Conservation (phyloP, 2,888 invertebrate species). For the Ophonus ardosiacus region DNA sequence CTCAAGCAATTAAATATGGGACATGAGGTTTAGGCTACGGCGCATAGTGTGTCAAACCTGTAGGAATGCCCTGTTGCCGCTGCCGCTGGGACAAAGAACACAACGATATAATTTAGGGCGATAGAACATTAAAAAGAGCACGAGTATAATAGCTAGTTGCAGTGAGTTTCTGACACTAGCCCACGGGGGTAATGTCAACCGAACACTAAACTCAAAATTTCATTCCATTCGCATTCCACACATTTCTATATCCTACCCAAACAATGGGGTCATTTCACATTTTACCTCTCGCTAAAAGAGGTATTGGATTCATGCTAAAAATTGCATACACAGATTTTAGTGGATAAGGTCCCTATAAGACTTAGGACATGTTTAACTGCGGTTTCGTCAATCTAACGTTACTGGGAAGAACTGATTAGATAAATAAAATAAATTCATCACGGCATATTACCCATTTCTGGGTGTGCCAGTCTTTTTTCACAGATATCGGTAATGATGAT, state of each 20-base stretch:
- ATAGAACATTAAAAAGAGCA: background rate
- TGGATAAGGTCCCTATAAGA: too few species aligned
- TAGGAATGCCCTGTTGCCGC: conserved; percentile 48
- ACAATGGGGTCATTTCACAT: too few species aligned
- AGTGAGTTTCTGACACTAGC: conserved; percentile 6
- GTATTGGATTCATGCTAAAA: too few species aligned
- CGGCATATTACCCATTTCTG: too few species aligned
- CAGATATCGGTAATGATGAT: too few species aligned
- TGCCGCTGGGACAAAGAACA: conserved; percentile 10
- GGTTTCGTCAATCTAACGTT: too few species aligned
- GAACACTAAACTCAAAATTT: background rate
- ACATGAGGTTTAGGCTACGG: conserved; percentile 2
- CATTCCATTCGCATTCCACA: background rate
- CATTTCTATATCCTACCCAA: background rate
- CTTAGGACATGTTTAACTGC: too few species aligned
- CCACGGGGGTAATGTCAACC: conserved; percentile 46
- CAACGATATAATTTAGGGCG: conserved; percentile 55
- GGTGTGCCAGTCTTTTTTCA: too few species aligned
- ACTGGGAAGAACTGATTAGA: too few species aligned
- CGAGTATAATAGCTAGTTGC: conserved; percentile 53
- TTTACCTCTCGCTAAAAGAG: too few species aligned
- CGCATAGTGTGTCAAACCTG: background rate
- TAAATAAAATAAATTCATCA: too few species aligned
- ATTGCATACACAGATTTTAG: too few species aligned
- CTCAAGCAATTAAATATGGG: background rate